Conservation (phyloP, 2,888 invertebrate genomes). For the Xestoiulus laeticollis region DNA sequence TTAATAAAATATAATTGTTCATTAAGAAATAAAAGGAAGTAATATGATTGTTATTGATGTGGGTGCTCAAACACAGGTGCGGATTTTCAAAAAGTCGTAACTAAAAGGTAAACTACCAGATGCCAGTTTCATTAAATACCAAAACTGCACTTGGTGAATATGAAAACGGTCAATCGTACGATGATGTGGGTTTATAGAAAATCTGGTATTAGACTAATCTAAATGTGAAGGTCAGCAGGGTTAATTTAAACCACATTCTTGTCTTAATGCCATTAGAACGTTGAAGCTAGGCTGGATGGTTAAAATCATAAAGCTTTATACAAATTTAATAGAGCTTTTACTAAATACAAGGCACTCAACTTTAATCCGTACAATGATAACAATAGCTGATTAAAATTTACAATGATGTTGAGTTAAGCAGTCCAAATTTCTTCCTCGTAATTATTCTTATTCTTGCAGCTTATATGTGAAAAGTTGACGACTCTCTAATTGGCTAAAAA, state of each 20-base stretch:
- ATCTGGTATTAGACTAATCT: background rate
- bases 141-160: background rate
- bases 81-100: background rate
- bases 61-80: background rate
- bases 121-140: too few relatives aligned
- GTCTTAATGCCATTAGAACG: background rate
- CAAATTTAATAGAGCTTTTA: too few relatives aligned
- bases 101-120: background rate
- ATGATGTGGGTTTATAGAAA: background rate
- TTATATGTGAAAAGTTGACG: too few relatives aligned
- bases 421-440: too few relatives aligned
- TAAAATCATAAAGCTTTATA: too few relatives aligned
- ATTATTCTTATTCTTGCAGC: too few relatives aligned
- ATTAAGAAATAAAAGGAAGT: background rate
- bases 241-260: slow-evolving; percentile 15
- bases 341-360: background rate
- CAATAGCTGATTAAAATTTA: too few relatives aligned
- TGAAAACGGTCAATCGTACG: background rate
- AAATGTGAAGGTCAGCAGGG: background rate
- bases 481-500: too few relatives aligned
- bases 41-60: background rate
- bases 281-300: background rate
- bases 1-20: background rate
- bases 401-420: too few relatives aligned
- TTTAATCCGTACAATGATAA: background rate